phyloP scores from a whole-genome alignment of 2,797 vertebrate species.

The Pogonophryne albipinna region DNA sequence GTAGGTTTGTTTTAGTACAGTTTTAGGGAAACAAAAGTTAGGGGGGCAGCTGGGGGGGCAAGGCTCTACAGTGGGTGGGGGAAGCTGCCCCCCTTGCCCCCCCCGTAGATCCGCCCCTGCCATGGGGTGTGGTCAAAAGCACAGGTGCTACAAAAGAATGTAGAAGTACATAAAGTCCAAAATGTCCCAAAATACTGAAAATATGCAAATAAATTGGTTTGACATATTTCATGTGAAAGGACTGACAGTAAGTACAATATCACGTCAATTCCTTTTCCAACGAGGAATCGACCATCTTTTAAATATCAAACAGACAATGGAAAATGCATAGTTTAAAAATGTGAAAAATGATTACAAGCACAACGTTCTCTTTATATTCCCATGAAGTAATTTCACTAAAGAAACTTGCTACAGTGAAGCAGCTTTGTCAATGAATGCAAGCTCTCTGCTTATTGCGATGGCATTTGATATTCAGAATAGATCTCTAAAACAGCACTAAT shows the following conservation, averaged over 20 bases:
- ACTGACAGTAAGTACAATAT: background rate
- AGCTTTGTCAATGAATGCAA: conserved; percentile 32
- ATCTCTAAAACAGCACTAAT: conserved; percentile 20
- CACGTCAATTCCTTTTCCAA: background rate
- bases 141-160: background rate
- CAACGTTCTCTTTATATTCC: conserved; percentile 21
- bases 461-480: conserved; percentile 36
- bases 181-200: background rate
- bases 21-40: no score
- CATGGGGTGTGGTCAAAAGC: no score
- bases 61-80: no score
- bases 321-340: conserved; percentile 13
- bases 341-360: conserved; percentile 6
- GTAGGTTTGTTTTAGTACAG: no score
- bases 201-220: background rate
- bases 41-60: no score
- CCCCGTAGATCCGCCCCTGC: no score
- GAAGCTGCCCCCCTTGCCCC: no score
- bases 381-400: conserved; percentile 12
- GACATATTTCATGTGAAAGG: background rate
- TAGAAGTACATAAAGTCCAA: background rate
- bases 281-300: background rate
- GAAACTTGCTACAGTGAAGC: conserved; percentile 37
- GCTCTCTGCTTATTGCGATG: conserved; percentile 33
- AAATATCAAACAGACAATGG: background rate